Conservation (phyloP, 2,888 invertebrate genomes). For the Parnassius orleans region DNA sequence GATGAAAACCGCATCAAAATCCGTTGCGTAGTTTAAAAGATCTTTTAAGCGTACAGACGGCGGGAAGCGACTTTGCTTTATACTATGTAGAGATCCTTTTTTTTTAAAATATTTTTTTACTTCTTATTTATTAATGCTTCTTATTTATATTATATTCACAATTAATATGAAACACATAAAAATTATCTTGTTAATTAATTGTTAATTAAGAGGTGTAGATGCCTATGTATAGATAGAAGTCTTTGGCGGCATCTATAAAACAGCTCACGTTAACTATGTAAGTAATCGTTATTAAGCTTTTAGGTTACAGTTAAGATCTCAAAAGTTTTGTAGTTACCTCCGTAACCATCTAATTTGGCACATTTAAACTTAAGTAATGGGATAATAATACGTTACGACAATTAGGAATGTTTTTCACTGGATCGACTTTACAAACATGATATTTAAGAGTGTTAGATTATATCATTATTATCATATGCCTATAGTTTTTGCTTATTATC, state of each 20-base stretch:
- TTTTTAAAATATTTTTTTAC: too few relatives aligned
- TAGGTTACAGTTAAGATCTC: conserved; percentile 11
- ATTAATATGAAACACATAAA: neutral
- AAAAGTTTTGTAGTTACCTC: conserved; percentile 19
- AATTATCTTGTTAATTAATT: neutral
- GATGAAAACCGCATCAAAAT: too few relatives aligned
- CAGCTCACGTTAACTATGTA: conserved; percentile 3
- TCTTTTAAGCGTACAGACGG: too few relatives aligned
- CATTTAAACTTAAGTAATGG: conserved; percentile 15
- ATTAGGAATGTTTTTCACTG: conserved; percentile 5
- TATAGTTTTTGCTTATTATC: too few relatives aligned
- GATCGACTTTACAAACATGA: neutral
- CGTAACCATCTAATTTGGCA: conserved; percentile 15
- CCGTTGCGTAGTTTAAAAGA: too few relatives aligned
- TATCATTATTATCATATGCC: too few relatives aligned
- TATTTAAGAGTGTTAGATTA: too few relatives aligned
- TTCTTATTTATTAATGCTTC: too few relatives aligned
- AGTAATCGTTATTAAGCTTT: conserved; percentile 13
- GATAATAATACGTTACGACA: conserved; percentile 17
- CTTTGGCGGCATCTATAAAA: neutral
- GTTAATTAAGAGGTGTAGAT: conserved; percentile 3
- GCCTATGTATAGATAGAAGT: neutral
- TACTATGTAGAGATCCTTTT: too few relatives aligned
- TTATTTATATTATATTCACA: too few relatives aligned
- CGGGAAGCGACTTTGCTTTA: too few relatives aligned